Evolutionary conservation across 2,888 invertebrate species (phyloP).

Genomic region (Dicyrtoma fusca): DNA sequence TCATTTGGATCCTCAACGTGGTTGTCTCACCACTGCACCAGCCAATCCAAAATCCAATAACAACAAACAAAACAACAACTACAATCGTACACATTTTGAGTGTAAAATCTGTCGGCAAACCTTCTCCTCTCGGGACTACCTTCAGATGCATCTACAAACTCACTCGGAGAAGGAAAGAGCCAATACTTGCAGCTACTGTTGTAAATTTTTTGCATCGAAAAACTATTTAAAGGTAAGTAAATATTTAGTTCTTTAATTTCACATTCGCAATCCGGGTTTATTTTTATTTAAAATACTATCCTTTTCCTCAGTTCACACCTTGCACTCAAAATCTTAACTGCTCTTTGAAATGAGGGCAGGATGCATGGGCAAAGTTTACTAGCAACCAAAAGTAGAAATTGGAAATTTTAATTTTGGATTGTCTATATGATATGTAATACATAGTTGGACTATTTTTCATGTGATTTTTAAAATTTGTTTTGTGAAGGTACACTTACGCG

Average conservation of each 20-base stretch:
- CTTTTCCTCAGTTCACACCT: too few relatives aligned
- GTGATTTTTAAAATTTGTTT: too few relatives aligned
- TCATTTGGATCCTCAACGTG: conserved; percentile 30
- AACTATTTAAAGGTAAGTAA: conserved; percentile 36
- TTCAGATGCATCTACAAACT: conserved; percentile 36
- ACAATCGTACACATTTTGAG: conserved; percentile 34
- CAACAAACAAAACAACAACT: conserved; percentile 9
- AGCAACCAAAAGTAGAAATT: too few relatives aligned
- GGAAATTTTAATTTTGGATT: too few relatives aligned
- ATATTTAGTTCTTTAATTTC: too few relatives aligned
- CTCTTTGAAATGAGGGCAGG: too few relatives aligned
- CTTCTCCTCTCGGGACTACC: conserved; percentile 33
- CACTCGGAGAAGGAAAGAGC: conserved; percentile 38
- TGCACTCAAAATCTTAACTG: too few relatives aligned
- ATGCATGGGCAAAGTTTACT: too few relatives aligned
- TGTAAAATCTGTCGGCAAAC: conserved; percentile 38
- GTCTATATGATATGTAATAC: too few relatives aligned
- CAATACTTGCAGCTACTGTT: conserved; percentile 38
- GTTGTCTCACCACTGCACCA: conserved; percentile 34
- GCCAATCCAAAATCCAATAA: conserved; percentile 8
- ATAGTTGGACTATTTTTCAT: too few relatives aligned
- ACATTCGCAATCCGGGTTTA: too few relatives aligned
- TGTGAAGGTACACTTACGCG: conserved; percentile 30
- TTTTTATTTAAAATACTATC: too few relatives aligned
- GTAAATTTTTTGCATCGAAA: conserved; percentile 38